phyloP scores from a whole-genome alignment of 2,113 vertebrate species.

The Hemiprocne comata region DNA sequence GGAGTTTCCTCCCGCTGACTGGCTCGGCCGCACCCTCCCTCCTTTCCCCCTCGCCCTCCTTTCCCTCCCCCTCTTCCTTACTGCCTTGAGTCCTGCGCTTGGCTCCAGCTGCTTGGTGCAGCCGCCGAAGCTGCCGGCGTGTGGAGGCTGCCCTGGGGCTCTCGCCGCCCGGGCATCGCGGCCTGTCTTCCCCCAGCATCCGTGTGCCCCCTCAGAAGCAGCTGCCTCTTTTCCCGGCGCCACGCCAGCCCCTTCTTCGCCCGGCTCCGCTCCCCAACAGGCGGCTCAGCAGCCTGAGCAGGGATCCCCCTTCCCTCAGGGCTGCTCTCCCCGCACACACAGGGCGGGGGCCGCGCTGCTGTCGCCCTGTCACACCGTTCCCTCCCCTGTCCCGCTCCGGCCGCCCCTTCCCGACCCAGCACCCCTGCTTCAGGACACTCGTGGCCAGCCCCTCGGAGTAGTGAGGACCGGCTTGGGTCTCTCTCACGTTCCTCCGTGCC shows the following conservation, averaged over 20 bases:
- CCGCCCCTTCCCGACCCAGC: neutral
- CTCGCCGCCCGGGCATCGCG: too few relatives aligned
- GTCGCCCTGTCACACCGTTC: too few relatives aligned
- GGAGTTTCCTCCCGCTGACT: neutral
- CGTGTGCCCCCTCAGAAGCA: neutral
- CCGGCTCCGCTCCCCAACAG: too few relatives aligned
- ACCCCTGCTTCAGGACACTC: neutral
- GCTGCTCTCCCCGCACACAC: neutral
- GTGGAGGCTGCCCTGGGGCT: neutral
- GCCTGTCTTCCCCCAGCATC: neutral
- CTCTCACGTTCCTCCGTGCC: accelerated
- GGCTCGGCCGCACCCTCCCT: accelerated
- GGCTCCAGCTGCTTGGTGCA: accelerated
- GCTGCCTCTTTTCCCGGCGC: neutral
- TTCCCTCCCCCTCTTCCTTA: accelerated
- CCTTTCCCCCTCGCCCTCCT: accelerated
- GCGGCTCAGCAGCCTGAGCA: neutral
- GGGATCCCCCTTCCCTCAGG: neutral
- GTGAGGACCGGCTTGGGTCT: accelerated
- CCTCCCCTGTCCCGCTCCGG: too few relatives aligned
- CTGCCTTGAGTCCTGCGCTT: accelerated
- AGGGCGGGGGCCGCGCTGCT: neutral
- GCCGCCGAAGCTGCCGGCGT: accelerated
- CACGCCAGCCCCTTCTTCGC: too few relatives aligned
- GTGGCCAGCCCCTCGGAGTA: accelerated